phyloP scores from a whole-genome alignment of 1,140 invertebrate species.

The Brachionus manjavacas region DNA sequence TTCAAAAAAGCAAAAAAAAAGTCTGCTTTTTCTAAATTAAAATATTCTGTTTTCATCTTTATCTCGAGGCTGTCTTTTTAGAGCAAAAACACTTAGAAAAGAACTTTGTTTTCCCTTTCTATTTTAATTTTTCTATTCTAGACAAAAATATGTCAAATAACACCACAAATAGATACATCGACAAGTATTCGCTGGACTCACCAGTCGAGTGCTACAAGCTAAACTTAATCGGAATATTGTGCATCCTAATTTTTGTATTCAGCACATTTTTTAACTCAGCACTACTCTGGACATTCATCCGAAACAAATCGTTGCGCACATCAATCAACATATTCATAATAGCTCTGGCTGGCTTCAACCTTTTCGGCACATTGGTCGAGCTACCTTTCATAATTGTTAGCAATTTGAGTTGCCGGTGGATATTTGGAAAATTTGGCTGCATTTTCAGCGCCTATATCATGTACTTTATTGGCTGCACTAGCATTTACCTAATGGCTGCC shows the following conservation, averaged over 20 bases:
- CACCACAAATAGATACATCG: neutral
- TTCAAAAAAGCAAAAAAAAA: no score
- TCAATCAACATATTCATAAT: conserved; percentile 37
- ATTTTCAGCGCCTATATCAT: conserved; percentile 7
- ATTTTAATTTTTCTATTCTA: no score
- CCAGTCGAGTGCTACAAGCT: conserved; percentile 31
- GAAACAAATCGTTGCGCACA: neutral
- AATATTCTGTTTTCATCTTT: no score
- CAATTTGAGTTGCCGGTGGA: conserved; percentile 26
- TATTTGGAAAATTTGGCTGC: conserved; percentile 5
- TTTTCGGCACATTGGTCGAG: neutral
- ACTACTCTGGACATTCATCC: conserved; percentile 15
- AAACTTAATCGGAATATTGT: neutral
- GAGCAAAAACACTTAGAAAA: no score
- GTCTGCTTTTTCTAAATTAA: no score
- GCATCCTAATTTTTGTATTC: neutral
- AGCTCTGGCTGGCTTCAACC: neutral
- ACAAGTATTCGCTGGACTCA: neutral
- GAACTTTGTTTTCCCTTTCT: no score
- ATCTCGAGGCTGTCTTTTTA: no score
- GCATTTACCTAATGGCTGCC: conserved; percentile 39
- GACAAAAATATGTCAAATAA: no score
- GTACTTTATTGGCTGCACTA: conserved; percentile 40
- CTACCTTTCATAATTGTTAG: conserved; percentile 8
- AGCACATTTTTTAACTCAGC: conserved; percentile 14